Percentiles rank a stretch among this genome's conserved stretches.
phyloP scores from a whole-genome alignment of 37 sponge, comb jelly and placozoan species.

The Hormiphora californensis region DNA sequence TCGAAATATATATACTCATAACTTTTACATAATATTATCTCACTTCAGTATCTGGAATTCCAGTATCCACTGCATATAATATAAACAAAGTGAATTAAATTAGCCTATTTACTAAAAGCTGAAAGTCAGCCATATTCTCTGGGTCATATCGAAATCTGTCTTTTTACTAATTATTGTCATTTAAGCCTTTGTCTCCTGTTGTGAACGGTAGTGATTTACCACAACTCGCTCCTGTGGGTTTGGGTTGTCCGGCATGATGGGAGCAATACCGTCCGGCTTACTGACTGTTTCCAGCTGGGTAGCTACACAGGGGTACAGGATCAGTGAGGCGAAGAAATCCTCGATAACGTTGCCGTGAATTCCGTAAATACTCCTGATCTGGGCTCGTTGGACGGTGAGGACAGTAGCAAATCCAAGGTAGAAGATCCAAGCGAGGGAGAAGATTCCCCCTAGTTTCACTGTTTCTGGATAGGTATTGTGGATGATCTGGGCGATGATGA shows the following conservation, averaged over 20 bases:
- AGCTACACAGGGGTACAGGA: constrained; percentile 8
- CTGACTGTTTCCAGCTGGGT: constrained; percentile 16
- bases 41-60: no score
- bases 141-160: no score
- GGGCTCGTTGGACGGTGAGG: not conserved
- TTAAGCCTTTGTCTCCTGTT: no score
- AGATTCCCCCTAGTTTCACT: not conserved
- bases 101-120: no score
- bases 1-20: no score
- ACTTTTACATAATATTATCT: no score
- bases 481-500: not conserved
- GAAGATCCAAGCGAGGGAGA: constrained; percentile 32
- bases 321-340: constrained; percentile 48
- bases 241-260: constrained; percentile 26
- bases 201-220: no score
- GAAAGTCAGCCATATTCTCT: no score
- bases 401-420: constrained; percentile 14
- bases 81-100: no score
- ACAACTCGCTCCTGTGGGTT: no score
- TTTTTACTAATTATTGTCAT: no score
- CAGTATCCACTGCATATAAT: no score
- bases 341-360: constrained; percentile 24
- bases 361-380: not conserved
- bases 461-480: not conserved
- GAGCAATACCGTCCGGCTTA: not conserved